Evolutionary conservation across 1,140 invertebrate species (phyloP).

Genomic region (Lucilia sericata): DNA sequence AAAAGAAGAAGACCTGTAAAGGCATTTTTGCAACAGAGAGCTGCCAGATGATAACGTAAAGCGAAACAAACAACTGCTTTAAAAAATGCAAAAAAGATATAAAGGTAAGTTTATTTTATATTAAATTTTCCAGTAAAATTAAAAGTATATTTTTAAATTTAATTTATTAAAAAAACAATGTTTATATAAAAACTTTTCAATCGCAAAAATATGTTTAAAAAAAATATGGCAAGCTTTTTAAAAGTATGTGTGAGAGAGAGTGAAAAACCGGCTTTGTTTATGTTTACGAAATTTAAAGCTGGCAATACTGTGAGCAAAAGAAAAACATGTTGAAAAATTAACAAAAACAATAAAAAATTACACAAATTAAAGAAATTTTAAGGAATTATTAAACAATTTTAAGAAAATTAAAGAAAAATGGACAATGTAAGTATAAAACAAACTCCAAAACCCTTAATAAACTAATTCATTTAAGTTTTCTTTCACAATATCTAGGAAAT

Average conservation of each 20-base stretch:
- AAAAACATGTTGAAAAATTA: constrained; percentile 27
- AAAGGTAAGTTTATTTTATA: no score
- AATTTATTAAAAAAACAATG: no score
- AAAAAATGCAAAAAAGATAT: no score
- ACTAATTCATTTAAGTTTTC: not conserved
- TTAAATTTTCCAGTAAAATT: no score
- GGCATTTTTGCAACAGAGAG: no score
- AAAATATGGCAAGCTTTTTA: not conserved
- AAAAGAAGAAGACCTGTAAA: no score
- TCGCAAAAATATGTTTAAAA: no score
- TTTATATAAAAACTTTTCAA: no score
- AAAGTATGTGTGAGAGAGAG: not conserved
- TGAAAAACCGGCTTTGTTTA: constrained; percentile 19
- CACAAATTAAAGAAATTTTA: constrained; percentile 19
- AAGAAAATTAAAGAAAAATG: constrained; percentile 33
- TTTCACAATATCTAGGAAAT: constrained; percentile 51
- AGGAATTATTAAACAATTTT: not conserved
- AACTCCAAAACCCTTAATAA: not conserved
- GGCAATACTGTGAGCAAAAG: not conserved
- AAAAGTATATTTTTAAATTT: no score
- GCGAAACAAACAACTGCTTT: no score
- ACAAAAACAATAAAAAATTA: not conserved
- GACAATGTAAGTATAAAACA: constrained; percentile 45
- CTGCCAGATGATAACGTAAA: no score
- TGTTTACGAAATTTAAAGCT: not conserved